Conservation (phyloP, 2,888 invertebrate species). For the Phortica magna region DNA sequence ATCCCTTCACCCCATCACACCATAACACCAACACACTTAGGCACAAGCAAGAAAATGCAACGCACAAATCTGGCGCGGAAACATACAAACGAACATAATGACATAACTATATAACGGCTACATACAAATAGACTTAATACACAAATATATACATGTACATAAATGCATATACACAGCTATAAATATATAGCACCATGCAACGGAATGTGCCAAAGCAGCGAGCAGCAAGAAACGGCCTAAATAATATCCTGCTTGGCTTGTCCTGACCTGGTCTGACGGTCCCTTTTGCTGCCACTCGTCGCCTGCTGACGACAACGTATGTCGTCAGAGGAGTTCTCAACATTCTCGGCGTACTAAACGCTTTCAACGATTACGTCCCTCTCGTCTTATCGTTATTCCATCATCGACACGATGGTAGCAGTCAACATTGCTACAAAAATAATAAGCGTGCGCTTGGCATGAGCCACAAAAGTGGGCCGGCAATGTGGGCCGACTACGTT, state of each 20-base stretch:
- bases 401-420: background rate
- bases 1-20: background rate
- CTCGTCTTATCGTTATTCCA: background rate
- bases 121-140: background rate
- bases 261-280: background rate
- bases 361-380: background rate
- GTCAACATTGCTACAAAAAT: background rate
- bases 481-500: background rate
- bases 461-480: background rate
- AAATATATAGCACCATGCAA: constrained; percentile 14
- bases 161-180: constrained; percentile 1
- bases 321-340: background rate
- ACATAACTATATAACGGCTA: constrained; percentile 15
- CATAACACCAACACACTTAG: background rate
- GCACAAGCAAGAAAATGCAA: constrained; percentile 10
- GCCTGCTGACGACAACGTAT: background rate
- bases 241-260: constrained; percentile 21
- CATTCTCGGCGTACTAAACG: background rate
- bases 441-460: background rate
- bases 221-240: constrained; percentile 18
- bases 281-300: background rate
- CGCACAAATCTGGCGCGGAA: constrained; percentile 22
- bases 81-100: constrained; percentile 14
- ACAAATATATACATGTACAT: background rate
- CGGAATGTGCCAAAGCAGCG: background rate